phyloP scores from a whole-genome alignment of 2,888 invertebrate genomes.

The Ormyrus pomaceus region DNA sequence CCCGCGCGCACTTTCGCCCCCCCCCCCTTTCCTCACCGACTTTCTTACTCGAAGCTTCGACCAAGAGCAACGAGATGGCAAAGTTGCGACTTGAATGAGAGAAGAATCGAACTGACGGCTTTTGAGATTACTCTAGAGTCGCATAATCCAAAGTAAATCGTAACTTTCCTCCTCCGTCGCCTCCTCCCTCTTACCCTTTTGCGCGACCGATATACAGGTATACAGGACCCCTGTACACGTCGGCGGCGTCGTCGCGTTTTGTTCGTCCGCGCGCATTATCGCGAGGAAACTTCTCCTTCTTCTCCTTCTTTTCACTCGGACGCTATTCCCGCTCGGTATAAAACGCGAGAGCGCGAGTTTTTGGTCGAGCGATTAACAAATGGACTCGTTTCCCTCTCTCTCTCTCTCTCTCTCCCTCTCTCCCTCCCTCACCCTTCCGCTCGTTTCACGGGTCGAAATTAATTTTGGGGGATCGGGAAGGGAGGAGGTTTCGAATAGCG shows the following conservation, averaged over 20 bases:
- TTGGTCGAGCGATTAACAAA: conserved; percentile 32
- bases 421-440: neutral
- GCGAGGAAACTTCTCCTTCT: neutral
- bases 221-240: no score
- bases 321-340: neutral
- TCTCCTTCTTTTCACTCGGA: neutral
- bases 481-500: conserved; percentile 32
- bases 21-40: neutral
- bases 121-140: conserved; percentile 41
- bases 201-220: neutral
- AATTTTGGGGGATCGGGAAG: conserved; percentile 25
- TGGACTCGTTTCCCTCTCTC: neutral
- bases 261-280: no score
- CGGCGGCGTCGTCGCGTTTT: no score
- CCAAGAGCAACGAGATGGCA: conserved; percentile 8
- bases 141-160: conserved; percentile 43
- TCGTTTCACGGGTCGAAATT: conserved; percentile 21
- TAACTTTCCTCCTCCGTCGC: conserved; percentile 11
- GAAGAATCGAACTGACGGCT: conserved; percentile 36
- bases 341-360: neutral
- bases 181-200: neutral
- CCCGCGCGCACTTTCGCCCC: neutral
- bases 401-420: no score
- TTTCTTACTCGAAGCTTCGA: neutral
- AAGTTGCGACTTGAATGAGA: conserved; percentile 15